Evolutionary conservation across 2,888 invertebrate genomes (phyloP), one percentile per base, ranked within the genome.

Genomic region (Diabrotica balteata): DNA sequence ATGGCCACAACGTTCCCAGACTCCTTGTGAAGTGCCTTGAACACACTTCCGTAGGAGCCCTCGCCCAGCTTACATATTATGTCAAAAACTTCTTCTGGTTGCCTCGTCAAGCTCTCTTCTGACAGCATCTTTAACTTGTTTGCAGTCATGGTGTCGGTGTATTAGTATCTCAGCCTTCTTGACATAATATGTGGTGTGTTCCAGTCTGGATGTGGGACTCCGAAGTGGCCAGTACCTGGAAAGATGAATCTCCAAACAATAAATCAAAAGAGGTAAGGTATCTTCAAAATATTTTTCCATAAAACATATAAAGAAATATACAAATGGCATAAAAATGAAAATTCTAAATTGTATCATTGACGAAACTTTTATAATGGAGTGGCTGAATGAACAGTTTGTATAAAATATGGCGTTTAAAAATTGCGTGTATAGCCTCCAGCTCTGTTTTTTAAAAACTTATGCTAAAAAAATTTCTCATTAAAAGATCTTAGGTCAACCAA

Each of bases 31-130:
- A 98, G 86, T 9, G 99, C 98, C 84, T 99, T 99, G 85, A 95
- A 99, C 17, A 99, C 99, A 79, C 97, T 97, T 78, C 98, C 96
- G 89, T 96, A 96, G 64, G 95, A 95, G 32, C 99, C 99, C 86
- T 98, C 96, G 76, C 98, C 99, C 69, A 99, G 89, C 85, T 99
- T 99, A 87, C 97, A 97, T 83, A 99, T 95, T 79, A 99, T 97
- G 84, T 98, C 98, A 85, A 99, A 99, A 50, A 99, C 98, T 86
- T 99, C 98, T 85, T 99, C 98, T 0, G 98, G 98, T 81, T 97
- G 97, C 78, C 97, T 90, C 76, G 97, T 95, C 80, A 99, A 88
- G 83, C 96, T 96, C 86, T 97, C 97, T 84, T 98, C 97, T 45
- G 97, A 97, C 80, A 99, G 88, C 86, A 98, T 97, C 83, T 95